Conservation (phyloP, 1,140 invertebrate species). For the Aradophagus sp. region DNA sequence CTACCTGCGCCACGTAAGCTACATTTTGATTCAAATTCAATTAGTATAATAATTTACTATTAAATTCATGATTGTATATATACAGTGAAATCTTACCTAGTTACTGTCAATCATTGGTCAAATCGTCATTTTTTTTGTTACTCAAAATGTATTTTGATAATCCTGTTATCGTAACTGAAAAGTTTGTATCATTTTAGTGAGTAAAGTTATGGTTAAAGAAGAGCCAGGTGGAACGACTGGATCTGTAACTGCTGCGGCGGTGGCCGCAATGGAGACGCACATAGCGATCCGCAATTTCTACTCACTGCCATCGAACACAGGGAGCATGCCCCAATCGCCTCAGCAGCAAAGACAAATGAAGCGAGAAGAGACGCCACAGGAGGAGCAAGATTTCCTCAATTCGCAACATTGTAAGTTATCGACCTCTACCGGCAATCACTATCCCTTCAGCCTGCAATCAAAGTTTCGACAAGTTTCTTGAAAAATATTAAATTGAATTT, state of each 20-base stretch:
- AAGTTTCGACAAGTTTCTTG: too few relatives aligned
- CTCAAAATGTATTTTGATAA: too few relatives aligned
- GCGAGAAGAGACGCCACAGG: slow-evolving; percentile 63
- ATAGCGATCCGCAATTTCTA: slow-evolving; percentile 73
- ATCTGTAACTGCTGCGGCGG: slow-evolving; percentile 64
- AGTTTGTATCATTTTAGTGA: slow-evolving; percentile 64
- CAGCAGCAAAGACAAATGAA: slow-evolving; percentile 71
- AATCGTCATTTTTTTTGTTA: not conserved
- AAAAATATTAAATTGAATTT: too few relatives aligned
- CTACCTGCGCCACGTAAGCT: slow-evolving; percentile 69
- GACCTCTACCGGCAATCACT: too few relatives aligned
- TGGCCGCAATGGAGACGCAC: slow-evolving; percentile 71
- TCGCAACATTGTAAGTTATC: slow-evolving; percentile 67
- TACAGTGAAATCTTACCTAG: too few relatives aligned
- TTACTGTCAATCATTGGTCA: too few relatives aligned
- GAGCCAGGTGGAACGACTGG: slow-evolving; percentile 64
- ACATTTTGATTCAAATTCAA: too few relatives aligned
- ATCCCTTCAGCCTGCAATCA: too few relatives aligned
- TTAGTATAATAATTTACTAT: too few relatives aligned
- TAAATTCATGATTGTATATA: too few relatives aligned
- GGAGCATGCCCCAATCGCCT: slow-evolving; percentile 67
- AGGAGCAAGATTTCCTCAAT: slow-evolving; percentile 71
- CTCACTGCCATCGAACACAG: slow-evolving; percentile 66
- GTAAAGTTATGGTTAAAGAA: slow-evolving; percentile 69
- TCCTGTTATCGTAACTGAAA: too few relatives aligned